phyloP scores from a whole-genome alignment of 2,888 invertebrate species.

The Dolichomitus sp. region DNA sequence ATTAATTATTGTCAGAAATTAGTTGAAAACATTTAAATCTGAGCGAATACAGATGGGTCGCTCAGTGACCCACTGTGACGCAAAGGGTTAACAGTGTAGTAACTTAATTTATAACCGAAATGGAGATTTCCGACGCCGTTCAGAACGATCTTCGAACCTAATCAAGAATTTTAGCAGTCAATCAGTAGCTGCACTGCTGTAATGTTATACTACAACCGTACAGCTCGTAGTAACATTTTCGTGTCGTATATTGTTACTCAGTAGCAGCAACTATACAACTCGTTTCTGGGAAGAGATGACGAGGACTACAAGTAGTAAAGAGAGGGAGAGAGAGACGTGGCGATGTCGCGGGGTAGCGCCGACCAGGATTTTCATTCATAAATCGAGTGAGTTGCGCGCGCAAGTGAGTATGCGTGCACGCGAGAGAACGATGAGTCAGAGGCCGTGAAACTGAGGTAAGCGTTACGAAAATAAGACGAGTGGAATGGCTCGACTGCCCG shows the following conservation, averaged over 20 bases:
- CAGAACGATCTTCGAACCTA: background rate
- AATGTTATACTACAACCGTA: background rate
- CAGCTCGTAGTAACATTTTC: background rate
- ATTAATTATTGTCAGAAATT: too few species aligned
- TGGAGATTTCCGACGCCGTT: too few species aligned
- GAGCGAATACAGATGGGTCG: too few species aligned
- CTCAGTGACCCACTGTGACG: too few species aligned
- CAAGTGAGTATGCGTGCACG: background rate
- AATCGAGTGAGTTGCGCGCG: conserved; percentile 74
- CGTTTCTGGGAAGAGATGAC: conserved; percentile 51
- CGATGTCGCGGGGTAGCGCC: conserved; percentile 68
- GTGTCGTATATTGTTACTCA: conserved; percentile 2
- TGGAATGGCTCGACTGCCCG: background rate
- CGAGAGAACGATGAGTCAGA: conserved; percentile 41
- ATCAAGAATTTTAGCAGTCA: background rate
- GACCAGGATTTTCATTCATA: conserved; percentile 81
- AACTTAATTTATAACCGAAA: too few species aligned
- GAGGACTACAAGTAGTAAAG: conserved; percentile 24
- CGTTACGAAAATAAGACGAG: conserved; percentile 71
- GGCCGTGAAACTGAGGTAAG: conserved; percentile 75
- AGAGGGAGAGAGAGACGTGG: conserved; percentile 28
- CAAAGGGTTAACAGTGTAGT: too few species aligned
- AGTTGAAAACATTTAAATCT: too few species aligned
- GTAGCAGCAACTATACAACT: conserved; percentile 39
- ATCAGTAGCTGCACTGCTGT: background rate